A percentile compares a stretch with the other conserved stretches of the same genome.
These are phyloP conservation scores for Pardalotus punctatus DNA, from an alignment of 2,113 vertebrate species.

Conservation along the genomic window DNA sequence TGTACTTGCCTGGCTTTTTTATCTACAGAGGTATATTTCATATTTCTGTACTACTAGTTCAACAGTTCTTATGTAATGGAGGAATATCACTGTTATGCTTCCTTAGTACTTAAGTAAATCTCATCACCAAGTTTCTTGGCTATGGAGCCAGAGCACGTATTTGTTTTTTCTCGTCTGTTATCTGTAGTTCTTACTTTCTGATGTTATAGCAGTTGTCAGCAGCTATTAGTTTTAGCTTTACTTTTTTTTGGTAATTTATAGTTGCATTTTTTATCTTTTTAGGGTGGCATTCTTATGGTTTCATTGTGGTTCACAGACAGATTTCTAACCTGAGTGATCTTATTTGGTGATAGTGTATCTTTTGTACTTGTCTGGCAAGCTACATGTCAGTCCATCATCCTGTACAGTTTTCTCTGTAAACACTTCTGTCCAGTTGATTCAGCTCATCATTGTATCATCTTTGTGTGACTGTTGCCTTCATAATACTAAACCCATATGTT, in stretches of 20 bases:
- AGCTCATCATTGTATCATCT: background rate
- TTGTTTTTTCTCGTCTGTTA: background rate
- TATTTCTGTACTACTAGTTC: background rate
- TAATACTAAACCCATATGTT: background rate
- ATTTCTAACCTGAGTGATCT: background rate
- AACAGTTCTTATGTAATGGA: background rate
- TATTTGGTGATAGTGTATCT: background rate
- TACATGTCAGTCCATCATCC: accelerated
- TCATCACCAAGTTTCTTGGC: background rate
- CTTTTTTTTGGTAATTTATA: background rate
- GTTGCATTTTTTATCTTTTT: background rate
- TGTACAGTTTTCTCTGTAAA: background rate
- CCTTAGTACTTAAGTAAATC: background rate
- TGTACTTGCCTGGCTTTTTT: background rate
- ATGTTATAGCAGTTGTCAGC: background rate
- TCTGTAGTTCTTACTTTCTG: background rate
- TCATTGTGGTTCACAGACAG: background rate
- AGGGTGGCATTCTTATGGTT: background rate
- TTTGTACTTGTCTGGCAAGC: background rate
- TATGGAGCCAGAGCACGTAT: accelerated
- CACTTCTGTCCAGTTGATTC: background rate
- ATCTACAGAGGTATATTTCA: background rate
- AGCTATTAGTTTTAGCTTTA: background rate
- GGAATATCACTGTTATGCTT: background rate
- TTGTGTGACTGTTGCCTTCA: background rate